Percentiles rank a stretch among this genome's conserved stretches.
phyloP scores from a whole-genome alignment of 2,113 vertebrate species.

The Hydrochoerus hydrochaeris region DNA sequence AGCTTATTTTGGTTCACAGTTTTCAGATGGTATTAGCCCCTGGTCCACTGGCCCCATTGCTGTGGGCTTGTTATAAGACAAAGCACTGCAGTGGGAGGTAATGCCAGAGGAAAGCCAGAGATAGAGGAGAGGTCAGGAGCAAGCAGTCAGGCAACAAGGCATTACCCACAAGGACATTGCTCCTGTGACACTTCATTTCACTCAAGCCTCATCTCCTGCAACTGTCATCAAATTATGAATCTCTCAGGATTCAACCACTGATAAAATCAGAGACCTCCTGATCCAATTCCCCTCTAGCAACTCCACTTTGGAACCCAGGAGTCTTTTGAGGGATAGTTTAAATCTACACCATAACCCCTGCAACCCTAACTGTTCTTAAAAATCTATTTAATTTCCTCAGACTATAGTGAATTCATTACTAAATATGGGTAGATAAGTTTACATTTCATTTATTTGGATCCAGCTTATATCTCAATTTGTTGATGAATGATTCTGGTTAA shows the following conservation, averaged over 20 bases:
- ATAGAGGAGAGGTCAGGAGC: background rate
- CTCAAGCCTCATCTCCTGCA: background rate
- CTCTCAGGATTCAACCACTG: background rate
- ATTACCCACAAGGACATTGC: background rate
- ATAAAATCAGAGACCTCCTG: background rate
- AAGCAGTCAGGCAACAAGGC: background rate
- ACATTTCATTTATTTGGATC: background rate
- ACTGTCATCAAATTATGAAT: background rate
- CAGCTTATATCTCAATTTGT: background rate
- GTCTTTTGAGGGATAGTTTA: background rate
- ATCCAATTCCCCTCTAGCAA: background rate
- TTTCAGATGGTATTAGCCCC: background rate
- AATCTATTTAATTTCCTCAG: background rate
- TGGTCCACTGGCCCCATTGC: background rate
- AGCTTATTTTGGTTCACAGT: background rate
- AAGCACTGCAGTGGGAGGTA: background rate
- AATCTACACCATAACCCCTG: background rate
- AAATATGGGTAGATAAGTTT: background rate
- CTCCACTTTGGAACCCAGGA: background rate
- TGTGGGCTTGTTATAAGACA: background rate
- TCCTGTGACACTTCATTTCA: background rate
- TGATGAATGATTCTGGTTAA: background rate
- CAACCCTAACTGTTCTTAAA: background rate
- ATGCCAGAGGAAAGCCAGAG: background rate
- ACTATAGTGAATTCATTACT: background rate